A percentile compares a stretch with the other conserved stretches of the same genome.
phyloP scores from a whole-genome alignment of 2,888 invertebrate genomes.

The Strigamia maritima region DNA sequence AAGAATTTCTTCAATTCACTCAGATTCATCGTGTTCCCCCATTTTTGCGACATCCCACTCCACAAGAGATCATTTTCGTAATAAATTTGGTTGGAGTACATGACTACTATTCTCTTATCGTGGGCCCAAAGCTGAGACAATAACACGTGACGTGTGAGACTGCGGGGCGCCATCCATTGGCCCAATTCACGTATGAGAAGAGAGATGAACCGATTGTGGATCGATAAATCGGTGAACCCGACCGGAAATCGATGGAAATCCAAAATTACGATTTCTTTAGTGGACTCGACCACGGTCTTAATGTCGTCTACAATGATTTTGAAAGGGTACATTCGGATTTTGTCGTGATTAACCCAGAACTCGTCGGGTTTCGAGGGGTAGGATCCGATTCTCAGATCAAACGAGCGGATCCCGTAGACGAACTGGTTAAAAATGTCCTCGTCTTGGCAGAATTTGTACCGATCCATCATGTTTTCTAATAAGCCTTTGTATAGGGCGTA shows the following conservation, averaged over 20 bases:
- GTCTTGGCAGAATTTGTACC: constrained; percentile 44
- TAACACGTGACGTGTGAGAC: constrained; percentile 56
- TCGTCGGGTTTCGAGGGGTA: constrained; percentile 54
- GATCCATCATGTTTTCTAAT: constrained; percentile 35
- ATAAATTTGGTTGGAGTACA: constrained; percentile 59
- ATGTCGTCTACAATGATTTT: constrained; percentile 56
- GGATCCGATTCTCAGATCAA: constrained; percentile 75
- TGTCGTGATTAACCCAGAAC: constrained; percentile 71
- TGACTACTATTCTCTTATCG: constrained; percentile 60
- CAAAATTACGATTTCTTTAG: constrained; percentile 59
- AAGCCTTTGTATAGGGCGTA: constrained; percentile 40
- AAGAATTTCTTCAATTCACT: constrained; percentile 59
- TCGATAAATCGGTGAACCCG: constrained; percentile 56
- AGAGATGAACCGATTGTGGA: constrained; percentile 60
- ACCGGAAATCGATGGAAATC: constrained; percentile 80
- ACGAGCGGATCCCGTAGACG: constrained; percentile 76
- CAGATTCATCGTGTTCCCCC: not conserved
- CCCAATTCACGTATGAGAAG: constrained; percentile 60
- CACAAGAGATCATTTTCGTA: not conserved
- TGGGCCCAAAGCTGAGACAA: constrained; percentile 60
- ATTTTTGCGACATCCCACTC: not conserved
- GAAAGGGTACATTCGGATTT: constrained; percentile 66
- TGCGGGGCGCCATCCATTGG: constrained; percentile 58
- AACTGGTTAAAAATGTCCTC: constrained; percentile 59
- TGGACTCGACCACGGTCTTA: constrained; percentile 46